A percentile compares a stretch with the other conserved stretches of the same genome.
These are phyloP conservation scores for Malaclemys terrapin DNA, from an alignment of 2,113 vertebrate species.

Conservation along the genomic window DNA sequence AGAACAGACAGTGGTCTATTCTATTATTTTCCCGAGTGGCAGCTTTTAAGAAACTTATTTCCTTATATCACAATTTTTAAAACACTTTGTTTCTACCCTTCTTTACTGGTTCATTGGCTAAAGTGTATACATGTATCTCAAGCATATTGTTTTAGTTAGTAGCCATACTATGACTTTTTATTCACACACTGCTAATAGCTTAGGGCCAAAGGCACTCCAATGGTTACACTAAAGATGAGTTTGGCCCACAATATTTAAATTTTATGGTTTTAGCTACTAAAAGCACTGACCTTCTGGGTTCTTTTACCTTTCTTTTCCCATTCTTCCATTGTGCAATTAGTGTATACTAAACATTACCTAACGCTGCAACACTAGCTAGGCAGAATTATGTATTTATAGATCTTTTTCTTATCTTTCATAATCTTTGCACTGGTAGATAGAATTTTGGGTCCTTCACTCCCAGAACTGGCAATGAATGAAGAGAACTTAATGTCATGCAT, in stretches of 20 bases:
- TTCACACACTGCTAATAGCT: background rate
- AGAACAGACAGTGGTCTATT: background rate
- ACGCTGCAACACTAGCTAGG: background rate
- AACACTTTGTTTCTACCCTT: background rate
- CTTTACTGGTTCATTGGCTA: background rate
- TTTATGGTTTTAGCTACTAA: background rate
- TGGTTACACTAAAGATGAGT: background rate
- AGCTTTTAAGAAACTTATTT: constrained; percentile 30
- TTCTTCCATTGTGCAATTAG: constrained; percentile 7
- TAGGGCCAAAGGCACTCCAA: background rate
- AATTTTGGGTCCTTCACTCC: background rate
- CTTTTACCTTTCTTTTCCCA: background rate
- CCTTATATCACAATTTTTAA: background rate
- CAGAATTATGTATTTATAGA: background rate
- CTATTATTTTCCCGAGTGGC: background rate
- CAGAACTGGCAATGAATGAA: background rate
- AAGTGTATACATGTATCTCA: background rate
- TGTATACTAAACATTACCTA: background rate
- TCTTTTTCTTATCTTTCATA: background rate
- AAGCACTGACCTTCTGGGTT: background rate
- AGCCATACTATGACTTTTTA: background rate
- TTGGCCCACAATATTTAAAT: background rate
- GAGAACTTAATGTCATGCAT: constrained; percentile 18
- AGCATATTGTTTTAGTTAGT: background rate
- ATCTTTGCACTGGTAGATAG: background rate